Base-by-base conservation (phyloP, 2,113 vertebrate genomes). In the Pluvialis apricaria region DNA sequence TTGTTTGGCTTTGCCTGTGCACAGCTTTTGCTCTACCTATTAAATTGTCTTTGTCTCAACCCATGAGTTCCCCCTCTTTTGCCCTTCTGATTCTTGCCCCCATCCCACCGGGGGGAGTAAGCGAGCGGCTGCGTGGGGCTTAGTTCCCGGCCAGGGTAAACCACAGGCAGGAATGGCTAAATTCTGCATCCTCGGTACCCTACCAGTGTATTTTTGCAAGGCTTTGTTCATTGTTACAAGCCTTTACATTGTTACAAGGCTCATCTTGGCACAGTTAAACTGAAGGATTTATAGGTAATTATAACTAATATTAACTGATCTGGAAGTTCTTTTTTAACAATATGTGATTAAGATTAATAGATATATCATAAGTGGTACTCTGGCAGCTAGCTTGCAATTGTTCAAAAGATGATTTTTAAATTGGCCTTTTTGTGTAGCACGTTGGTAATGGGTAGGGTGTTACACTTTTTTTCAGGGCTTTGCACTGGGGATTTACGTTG, bases 11-110 rank as follows among this genome's bases (percentile, higher is more conserved):
- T 49, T 84, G 38, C 16, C 18, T 42, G 47, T 1, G 1, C 1
- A 0, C 0, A 0, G 15, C 25, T n/a, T 51, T 62, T 32, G 29
- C 77, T 81, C 31, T 29, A 2, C 32, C 44, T 36, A 1, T 26
- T 60, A 28, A 44, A 76, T 44, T 38, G 32, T 22, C 21, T 38
- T 29, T 60, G 13, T 60, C 38, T 40, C 62, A 76, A 5, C 26
- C 15, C 38, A 10, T 0, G 2, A 13, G 22, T 28, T 60, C 38
- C 47, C 17, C 32, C 18, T 13, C 29, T 34, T 49, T n/a, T 17
- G 5, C 22, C 7, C 17, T 28, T 24, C 29, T 0, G 4, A 28
- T n/a, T 51, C 29, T 2, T 3, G 20, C 15, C 8, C 32, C 10
- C 26, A 10, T 44, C 60, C 69, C 18, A 15, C 11, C 1, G 11